Evolutionary conservation across 1,140 invertebrate species (phyloP), one percentile per base, ranked within the genome.

Genomic region (Diorhabda carinulata): DNA sequence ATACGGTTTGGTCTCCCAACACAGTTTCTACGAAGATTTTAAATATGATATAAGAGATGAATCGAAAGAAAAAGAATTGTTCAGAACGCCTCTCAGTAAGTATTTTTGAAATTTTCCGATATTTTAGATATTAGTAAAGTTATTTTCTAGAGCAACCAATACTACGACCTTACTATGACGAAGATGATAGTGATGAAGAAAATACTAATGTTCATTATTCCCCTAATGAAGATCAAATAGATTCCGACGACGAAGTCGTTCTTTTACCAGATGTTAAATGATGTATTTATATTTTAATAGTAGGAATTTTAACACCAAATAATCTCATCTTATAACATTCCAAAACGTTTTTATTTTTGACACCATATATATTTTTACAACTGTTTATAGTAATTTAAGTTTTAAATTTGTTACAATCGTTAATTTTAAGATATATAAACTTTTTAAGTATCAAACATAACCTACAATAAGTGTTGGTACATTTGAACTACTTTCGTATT

Each of bases 21-120:
- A 73, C 41, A 63, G 67, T n/a, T 70, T 74, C 43, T 73, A 70
- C 58, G 76, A 78, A 52, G 80, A 72, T 41, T 78, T 81, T 64
- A 80, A 81, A 68, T 61, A 78, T 68, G 79, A 69, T 43, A 76
- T 79, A 63, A 84, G 87, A 63, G 86, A 88, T 64, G 84, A 88
- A 65, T 84, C 86, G 58, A 86, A 88, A 64, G 88, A 88, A 80
- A 83, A 86, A 6, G 87, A 88, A 76, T 80, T 89, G 67, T 89
- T 89, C 64, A 83, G 85, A 57, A 86, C 87, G n/a, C 74, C 84
- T 9, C 82, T 81, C 72, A 82, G 85, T 86, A 78, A 79, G 68
- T 70, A 42, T 2, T 45, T 25, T 1, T 25, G 25, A 25, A 25
- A 25, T 25, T 25, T 25, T 25, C 1, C 25, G 25, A 25, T 25